These are phyloP conservation scores for Tachuris rubrigastra DNA, from an alignment of 2,113 vertebrate species.

Conservation along the genomic window DNA sequence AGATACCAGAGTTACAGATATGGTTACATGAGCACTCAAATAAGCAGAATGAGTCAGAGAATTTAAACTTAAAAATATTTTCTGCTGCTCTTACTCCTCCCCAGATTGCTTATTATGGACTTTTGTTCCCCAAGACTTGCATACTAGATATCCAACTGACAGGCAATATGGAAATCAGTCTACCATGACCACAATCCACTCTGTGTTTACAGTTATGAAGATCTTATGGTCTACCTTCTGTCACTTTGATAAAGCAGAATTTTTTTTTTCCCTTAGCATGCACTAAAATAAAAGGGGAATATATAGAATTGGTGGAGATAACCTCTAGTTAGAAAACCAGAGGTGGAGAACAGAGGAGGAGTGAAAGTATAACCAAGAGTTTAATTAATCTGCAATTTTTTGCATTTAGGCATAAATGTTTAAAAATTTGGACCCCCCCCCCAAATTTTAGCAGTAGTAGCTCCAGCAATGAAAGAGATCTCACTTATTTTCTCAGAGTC, in stretches of 20 bases:
- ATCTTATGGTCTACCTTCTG: not conserved
- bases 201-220: not conserved
- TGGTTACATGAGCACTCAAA: not conserved
- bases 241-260: not conserved
- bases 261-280: not conserved
- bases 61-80: not conserved
- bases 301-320: not conserved
- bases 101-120: not conserved
- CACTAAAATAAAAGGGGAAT: not conserved
- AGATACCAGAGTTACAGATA: not conserved
- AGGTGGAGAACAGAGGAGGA: not conserved
- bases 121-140: not conserved
- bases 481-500: not conserved
- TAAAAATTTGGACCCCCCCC: not conserved
- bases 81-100: not conserved
- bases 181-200: not conserved
- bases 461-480: not conserved
- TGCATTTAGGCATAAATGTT: not conserved
- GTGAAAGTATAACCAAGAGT: not conserved
- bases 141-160: not conserved
- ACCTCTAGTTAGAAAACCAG: not conserved
- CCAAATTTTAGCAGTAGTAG: not conserved
- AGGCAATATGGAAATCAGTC: not conserved
- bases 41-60: not conserved
- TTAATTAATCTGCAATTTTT: not conserved